Evolutionary conservation across 1,140 invertebrate genomes (phyloP), one percentile per base, ranked within the genome.

Genomic region (Nautilus pompilius): DNA sequence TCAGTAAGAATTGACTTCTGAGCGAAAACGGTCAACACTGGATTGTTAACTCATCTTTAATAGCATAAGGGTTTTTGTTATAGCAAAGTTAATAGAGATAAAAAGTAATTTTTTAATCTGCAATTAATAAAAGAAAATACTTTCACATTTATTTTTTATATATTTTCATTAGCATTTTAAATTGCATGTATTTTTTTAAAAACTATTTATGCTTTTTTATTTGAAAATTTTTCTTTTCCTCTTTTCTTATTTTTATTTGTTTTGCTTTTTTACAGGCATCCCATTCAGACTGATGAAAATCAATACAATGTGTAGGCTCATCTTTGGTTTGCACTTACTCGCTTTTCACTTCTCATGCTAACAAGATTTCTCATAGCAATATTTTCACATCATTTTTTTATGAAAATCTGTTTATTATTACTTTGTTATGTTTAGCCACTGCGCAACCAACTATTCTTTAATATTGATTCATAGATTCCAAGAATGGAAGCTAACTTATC

Each of bases 231-330:
- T 46, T 46, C 24, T 46, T 46, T 46, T 13, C 17, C 24, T 46
- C 24, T 46, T 13, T 17, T 46, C 13, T 22, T 46, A 46, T 46
- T 46, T 46, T 46, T 46, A 20, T 3, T 46, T 46, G n/a, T 24
- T 54, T 54, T 54, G n/a, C 22, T 54, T 54, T 30, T 24, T 57
- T 46, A 48, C 56, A 62, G 59, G 53, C n/a, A 30, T 30, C 55
- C 41, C n/a, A 20, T 58, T 26, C 55, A 58, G 28, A 34, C 29
- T 24, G 46, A 34, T 54, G 49, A 63, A 24, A 64, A 51, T 46
- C 26, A 62, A 60, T 71, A 71, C 60, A 71, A 71, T 69, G 67
- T 71, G 70, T 71, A 71, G 53, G 66, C 53, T 58, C 48, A 32
- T 28, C 15, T 28, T 33, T 28, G 28, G 45, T 57, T 56, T 56